Conservation (phyloP, 2,888 invertebrate genomes). For the Malthinus flaveolus region DNA sequence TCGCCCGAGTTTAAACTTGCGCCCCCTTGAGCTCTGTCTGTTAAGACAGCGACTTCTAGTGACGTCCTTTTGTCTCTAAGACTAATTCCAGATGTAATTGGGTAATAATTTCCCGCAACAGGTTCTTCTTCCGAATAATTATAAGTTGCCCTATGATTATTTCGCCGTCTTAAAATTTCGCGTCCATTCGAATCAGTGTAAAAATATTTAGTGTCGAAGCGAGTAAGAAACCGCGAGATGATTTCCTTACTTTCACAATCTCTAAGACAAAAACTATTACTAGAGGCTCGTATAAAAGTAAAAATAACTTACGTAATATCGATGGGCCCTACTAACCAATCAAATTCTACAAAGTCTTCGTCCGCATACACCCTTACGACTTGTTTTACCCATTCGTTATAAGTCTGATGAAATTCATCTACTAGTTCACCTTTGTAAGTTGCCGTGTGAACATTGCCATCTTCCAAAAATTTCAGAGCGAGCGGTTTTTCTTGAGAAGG, state of each 20-base stretch:
- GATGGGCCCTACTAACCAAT: constrained; percentile 68
- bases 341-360: constrained; percentile 58
- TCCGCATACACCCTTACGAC: constrained; percentile 61
- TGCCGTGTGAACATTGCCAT: constrained; percentile 33
- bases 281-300: no score
- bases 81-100: constrained; percentile 68
- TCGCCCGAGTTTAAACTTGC: constrained; percentile 63
- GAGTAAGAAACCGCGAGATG: constrained; percentile 65
- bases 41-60: constrained; percentile 58
- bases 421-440: constrained; percentile 53
- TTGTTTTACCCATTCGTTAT: constrained; percentile 66
- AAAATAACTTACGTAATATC: constrained; percentile 43
- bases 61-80: constrained; percentile 54
- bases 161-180: constrained; percentile 66
- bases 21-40: constrained; percentile 66
- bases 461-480: constrained; percentile 42
- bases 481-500: constrained; percentile 58
- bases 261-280: constrained; percentile 34
- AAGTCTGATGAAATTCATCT: constrained; percentile 67
- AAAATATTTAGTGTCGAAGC: constrained; percentile 63
- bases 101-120: constrained; percentile 73
- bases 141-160: constrained; percentile 65
- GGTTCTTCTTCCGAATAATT: constrained; percentile 57
- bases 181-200: constrained; percentile 81
- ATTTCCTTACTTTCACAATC: constrained; percentile 68